phyloP scores from a whole-genome alignment of 2,113 vertebrate genomes.

The Sturnira hondurensis region DNA sequence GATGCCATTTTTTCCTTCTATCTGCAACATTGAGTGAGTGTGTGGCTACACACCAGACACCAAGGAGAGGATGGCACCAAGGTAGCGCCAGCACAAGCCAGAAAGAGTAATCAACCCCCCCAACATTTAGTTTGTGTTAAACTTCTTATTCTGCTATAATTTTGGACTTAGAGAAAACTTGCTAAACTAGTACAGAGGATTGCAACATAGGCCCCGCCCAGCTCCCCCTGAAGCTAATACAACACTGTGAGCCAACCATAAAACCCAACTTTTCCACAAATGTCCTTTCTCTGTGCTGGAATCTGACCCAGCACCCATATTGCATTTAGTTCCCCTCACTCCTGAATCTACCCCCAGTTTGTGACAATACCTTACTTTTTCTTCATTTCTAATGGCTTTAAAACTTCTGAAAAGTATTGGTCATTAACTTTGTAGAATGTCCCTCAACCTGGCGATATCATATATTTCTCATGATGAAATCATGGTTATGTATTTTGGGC shows the following conservation, averaged over 20 bases:
- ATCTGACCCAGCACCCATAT: neutral
- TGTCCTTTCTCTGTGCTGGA: neutral
- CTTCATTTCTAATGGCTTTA: neutral
- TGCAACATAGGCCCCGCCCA: neutral
- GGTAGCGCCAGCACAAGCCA: neutral
- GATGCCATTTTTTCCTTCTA: neutral
- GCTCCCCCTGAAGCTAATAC: neutral
- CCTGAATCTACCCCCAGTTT: neutral
- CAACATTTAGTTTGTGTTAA: neutral
- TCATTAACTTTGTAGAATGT: neutral
- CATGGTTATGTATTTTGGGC: neutral
- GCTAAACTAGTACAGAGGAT: neutral
- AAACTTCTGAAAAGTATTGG: neutral
- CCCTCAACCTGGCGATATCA: neutral
- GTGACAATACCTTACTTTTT: neutral
- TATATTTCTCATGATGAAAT: neutral
- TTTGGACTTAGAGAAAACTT: conserved; percentile 8
- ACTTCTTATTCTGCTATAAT: neutral
- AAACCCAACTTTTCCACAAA: neutral
- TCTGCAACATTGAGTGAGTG: neutral
- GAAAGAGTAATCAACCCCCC: neutral
- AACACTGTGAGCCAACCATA: neutral
- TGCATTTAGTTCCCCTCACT: neutral
- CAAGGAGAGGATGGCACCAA: neutral
- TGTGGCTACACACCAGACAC: neutral